A percentile compares a stretch with the other conserved stretches of the same genome.
These are phyloP conservation scores for Zeuzera pyrina DNA, from an alignment of 2,888 invertebrate species.

Conservation along the genomic window DNA sequence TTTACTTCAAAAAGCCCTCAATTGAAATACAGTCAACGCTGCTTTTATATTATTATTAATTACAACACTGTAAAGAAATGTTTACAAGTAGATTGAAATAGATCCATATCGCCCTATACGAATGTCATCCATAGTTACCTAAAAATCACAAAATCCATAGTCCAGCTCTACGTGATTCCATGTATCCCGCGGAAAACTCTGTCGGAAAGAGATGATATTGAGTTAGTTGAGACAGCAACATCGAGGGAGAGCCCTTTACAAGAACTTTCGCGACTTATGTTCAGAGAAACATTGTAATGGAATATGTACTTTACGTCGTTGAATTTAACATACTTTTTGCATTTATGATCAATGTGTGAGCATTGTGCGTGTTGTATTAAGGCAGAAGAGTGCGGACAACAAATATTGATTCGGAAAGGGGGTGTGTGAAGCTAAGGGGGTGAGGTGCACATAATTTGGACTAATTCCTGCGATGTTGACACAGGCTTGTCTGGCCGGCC, in stretches of 20 bases:
- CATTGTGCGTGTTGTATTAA: conserved; percentile 69
- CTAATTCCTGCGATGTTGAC: conserved; percentile 69
- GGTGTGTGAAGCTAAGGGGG: conserved; percentile 22
- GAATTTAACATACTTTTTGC: conserved; percentile 12
- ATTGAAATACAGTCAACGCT: too few species aligned
- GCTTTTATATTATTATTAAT: too few species aligned
- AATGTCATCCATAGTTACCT: too few species aligned
- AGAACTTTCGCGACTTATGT: conserved; percentile 20
- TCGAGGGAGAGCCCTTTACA: conserved; percentile 47
- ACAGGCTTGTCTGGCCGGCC: conserved; percentile 59
- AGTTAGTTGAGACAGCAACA: conserved; percentile 56
- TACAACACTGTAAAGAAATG: too few species aligned
- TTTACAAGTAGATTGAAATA: too few species aligned
- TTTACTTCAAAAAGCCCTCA: too few species aligned
- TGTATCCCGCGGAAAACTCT: conserved; percentile 53
- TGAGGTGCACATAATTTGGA: conserved; percentile 67
- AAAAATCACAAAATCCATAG: not conserved
- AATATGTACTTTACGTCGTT: conserved; percentile 11
- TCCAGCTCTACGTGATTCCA: not conserved
- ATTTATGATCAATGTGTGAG: conserved; percentile 31
- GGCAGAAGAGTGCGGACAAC: conserved; percentile 73
- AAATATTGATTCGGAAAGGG: conserved; percentile 71
- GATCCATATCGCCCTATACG: too few species aligned
- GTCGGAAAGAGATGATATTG: conserved; percentile 63
- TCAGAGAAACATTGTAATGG: conserved; percentile 5